phyloP scores from a whole-genome alignment of 2,888 invertebrate genomes.

The Temnothorax unifasciatus region DNA sequence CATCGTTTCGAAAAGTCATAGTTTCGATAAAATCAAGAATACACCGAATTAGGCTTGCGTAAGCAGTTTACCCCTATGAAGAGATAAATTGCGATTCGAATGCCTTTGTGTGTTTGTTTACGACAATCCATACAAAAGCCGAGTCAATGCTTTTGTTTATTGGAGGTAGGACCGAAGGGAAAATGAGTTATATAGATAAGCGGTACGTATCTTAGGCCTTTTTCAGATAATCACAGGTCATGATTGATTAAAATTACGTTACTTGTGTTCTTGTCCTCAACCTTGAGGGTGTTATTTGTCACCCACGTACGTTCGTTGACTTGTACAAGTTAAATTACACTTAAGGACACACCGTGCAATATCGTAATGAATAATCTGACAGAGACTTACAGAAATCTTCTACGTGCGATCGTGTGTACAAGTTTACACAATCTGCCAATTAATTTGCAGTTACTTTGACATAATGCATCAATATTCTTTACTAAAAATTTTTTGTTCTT shows the following conservation, averaged over 20 bases:
- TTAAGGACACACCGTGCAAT: background rate
- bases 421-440: background rate
- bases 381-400: background rate
- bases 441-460: background rate
- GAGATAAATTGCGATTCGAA: background rate
- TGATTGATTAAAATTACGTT: background rate
- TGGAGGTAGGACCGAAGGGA: background rate
- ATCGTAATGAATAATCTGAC: background rate
- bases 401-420: background rate
- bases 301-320: background rate
- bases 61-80: background rate
- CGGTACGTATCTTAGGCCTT: background rate
- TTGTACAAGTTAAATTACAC: background rate
- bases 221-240: background rate
- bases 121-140: background rate
- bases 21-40: background rate
- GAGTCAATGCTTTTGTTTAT: background rate
- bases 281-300: constrained; percentile 7
- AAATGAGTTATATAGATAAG: constrained; percentile 5
- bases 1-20: background rate
- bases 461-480: background rate
- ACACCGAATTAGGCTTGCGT: background rate
- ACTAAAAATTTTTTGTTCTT: background rate
- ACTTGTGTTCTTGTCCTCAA: background rate
- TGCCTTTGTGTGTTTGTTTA: background rate